These are phyloP conservation scores for Decapterus maruadsi DNA, from an alignment of 2,797 vertebrate genomes.

Conservation along the genomic window DNA sequence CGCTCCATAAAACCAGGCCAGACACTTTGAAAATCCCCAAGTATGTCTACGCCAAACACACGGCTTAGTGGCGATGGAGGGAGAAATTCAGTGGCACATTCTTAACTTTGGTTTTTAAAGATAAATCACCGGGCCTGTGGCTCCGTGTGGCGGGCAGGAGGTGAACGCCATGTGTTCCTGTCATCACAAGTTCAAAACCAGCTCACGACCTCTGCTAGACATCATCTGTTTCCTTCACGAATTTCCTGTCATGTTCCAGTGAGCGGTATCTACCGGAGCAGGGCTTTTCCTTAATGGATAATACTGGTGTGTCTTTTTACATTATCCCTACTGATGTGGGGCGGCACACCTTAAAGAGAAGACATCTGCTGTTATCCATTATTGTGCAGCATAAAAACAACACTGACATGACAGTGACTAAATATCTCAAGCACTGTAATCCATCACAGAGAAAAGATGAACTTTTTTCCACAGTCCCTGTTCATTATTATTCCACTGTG, in stretches of 20 bases:
- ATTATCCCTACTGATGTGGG: constrained; percentile 29
- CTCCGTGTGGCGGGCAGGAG: constrained; percentile 41
- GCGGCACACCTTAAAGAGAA: constrained; percentile 21
- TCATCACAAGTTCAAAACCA: constrained; percentile 77
- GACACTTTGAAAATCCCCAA: constrained; percentile 66
- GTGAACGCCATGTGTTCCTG: constrained; percentile 74
- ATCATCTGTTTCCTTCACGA: constrained; percentile 72
- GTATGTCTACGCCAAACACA: constrained; percentile 64
- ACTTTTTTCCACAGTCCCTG: background rate
- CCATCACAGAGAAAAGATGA: constrained; percentile 21
- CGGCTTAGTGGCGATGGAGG: constrained; percentile 63
- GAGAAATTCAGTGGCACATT: constrained; percentile 69
- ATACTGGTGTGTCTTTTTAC: constrained; percentile 32
- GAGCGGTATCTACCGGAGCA: constrained; percentile 59
- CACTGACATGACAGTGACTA: constrained; percentile 18
- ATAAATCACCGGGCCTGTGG: constrained; percentile 69
- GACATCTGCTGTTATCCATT: constrained; percentile 35
- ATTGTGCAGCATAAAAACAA: constrained; percentile 31
- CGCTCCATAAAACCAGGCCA: constrained; percentile 68
- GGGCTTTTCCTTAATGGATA: constrained; percentile 54
- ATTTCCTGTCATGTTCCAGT: constrained; percentile 70
- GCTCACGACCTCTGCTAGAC: constrained; percentile 69
- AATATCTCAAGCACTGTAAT: constrained; percentile 29
- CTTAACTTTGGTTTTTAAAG: constrained; percentile 58
- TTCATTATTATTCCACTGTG: constrained; percentile 29